A percentile compares a stretch with the other conserved stretches of the same genome.
Conservation (phyloP, 2,888 invertebrate species). For the Pachymerium ferrugineum region DNA sequence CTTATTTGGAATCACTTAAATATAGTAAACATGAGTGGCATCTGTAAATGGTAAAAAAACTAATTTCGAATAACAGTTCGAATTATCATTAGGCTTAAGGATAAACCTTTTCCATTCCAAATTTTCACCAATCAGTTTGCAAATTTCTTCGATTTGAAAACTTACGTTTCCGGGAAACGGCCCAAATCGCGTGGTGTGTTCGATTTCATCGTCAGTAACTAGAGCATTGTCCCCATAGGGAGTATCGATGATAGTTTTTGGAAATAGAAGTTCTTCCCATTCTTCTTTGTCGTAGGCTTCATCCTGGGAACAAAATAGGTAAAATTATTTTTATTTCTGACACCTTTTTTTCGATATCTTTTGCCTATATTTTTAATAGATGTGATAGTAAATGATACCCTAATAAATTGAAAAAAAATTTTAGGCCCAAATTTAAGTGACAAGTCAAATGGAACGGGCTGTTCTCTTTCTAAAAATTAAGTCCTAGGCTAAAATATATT, state of each 20-base stretch:
- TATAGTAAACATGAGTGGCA: no score
- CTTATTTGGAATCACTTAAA: no score
- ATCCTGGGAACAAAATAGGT: not conserved
- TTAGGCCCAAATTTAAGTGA: no score
- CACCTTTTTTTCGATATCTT: not conserved
- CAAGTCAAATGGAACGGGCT: no score
- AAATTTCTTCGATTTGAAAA: not conserved
- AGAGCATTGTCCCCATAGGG: not conserved
- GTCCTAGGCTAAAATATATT: no score
- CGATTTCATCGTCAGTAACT: not conserved
- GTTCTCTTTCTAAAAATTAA: no score
- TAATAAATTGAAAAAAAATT: no score
- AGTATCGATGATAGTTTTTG: not conserved
- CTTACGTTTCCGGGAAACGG: not conserved
- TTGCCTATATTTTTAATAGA: not conserved
- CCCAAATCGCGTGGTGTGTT: not conserved
- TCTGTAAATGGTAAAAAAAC: no score
- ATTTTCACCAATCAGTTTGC: not conserved
- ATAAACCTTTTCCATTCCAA: no score
- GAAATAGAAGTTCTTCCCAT: not conserved
- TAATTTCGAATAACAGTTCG: no score
- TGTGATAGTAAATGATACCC: not conserved
- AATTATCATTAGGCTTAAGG: no score
- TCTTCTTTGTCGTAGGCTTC: no score
- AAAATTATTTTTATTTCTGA: not conserved